Base-by-base conservation (phyloP, 1,140 invertebrate genomes). In the Dreissena rostriformis region DNA sequence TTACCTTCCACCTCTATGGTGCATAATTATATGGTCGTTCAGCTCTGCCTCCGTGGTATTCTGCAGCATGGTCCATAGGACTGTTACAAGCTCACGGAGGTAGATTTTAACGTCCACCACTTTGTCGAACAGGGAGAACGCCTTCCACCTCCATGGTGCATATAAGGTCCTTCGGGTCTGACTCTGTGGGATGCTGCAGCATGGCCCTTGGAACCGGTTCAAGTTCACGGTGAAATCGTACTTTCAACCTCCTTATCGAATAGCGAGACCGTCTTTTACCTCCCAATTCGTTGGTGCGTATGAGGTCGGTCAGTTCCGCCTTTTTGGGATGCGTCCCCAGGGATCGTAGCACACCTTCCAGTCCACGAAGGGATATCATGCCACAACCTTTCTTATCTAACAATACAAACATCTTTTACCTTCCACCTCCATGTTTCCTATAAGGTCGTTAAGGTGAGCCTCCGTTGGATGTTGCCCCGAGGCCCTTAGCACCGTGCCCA, bases 391-490 rank as follows among this genome's bases (percentile, higher is more conserved):
- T 26, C 61, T 63, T 63, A 39, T 39, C 39, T 39, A 39, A 39
- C 39, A 39, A 39, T 68, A 68, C 4, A n/a, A 5, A 53, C 17
- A 19, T 14, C 97, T 67, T n/a, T 49, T 24, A 81, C 78, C 53
- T 49, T 72, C 78, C 91, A 98, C 98, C 95, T 99, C 98, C 87
- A 99, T 98, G 96, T 99, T 98, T 94, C 99, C 99, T 94, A 99
- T 99, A 98, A 99, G 99, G 94, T 99, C 98, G 94, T 99, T 98
- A 63, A 99, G 95, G 94, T 99, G 98, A 68, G 98, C 98, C 95
- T 99, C 98, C 93, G 98, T 99, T 91, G 98, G 98, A 95, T 99
- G 99, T 95, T 99, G 98, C 89, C 98, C 98, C 92, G 99, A 95
- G 74, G 98, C 99, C 92, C 98, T 95, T 98, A 99, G 99, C 82